Conservation (phyloP, 1,140 invertebrate species). For the Harpegnathos saltator region DNA sequence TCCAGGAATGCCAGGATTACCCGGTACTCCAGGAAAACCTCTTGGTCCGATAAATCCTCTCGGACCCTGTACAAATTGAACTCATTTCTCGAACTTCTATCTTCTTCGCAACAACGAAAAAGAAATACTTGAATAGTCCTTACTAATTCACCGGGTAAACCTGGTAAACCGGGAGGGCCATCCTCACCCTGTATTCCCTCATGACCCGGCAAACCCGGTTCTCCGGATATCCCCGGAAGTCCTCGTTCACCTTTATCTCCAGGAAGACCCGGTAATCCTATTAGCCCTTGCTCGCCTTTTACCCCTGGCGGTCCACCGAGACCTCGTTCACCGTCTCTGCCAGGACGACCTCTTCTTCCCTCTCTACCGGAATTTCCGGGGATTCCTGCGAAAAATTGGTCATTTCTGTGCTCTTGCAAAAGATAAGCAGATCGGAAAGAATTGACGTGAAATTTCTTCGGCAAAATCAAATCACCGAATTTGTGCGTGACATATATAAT, state of each 20-base stretch:
- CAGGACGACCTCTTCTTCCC: conserved; percentile 89
- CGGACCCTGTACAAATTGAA: conserved; percentile 88
- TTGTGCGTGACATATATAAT: no score
- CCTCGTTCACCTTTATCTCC: conserved; percentile 94
- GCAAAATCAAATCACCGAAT: no score
- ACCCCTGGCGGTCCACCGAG: conserved; percentile 89
- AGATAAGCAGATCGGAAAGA: not conserved
- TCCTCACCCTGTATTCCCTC: conserved; percentile 92
- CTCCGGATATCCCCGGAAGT: conserved; percentile 87
- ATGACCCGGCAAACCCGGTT: conserved; percentile 89
- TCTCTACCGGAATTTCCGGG: conserved; percentile 89
- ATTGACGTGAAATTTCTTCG: not conserved
- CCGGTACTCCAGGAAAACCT: conserved; percentile 92
- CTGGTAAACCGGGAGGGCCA: conserved; percentile 90
- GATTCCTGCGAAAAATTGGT: conserved; percentile 87
- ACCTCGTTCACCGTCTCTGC: conserved; percentile 92
- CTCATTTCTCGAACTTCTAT: not conserved
- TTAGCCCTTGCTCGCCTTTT: conserved; percentile 91
- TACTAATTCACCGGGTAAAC: conserved; percentile 93
- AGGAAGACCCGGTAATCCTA: conserved; percentile 90
- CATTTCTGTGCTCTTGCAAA: not conserved
- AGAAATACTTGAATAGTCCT: conserved; percentile 53
- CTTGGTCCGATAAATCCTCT: conserved; percentile 92
- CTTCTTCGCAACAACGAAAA: conserved; percentile 4
- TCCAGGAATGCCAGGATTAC: conserved; percentile 91